These are phyloP conservation scores for Scolopax bukidnonensis DNA, from an alignment of 2,797 vertebrate genomes.

Conservation along the genomic window DNA sequence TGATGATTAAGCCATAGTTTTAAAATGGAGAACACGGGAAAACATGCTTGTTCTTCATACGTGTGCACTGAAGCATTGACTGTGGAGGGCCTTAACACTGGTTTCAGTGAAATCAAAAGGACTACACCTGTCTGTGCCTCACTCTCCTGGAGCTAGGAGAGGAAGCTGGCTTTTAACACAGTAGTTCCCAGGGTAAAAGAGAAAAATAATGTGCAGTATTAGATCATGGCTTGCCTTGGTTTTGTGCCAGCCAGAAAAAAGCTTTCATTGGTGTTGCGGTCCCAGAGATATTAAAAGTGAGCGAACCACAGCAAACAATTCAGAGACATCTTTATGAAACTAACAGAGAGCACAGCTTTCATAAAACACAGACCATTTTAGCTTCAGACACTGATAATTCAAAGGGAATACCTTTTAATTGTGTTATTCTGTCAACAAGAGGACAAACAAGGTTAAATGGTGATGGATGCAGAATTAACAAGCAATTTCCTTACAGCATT, in stretches of 20 bases:
- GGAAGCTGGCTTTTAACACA: slow-evolving; percentile 44
- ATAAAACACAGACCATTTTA: slow-evolving; percentile 23
- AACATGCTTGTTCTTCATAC: background rate
- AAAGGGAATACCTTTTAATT: slow-evolving; percentile 17
- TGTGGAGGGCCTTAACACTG: background rate
- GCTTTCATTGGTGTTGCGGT: slow-evolving; percentile 33
- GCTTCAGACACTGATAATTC: slow-evolving; percentile 21
- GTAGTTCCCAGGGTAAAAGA: slow-evolving; percentile 41
- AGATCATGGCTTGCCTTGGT: slow-evolving; percentile 70
- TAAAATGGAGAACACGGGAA: slow-evolving; percentile 19
- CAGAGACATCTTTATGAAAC: slow-evolving; percentile 28
- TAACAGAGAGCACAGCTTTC: slow-evolving; percentile 1
- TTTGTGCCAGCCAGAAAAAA: slow-evolving; percentile 46
- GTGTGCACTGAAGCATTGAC: background rate
- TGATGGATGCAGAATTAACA: slow-evolving; percentile 34
- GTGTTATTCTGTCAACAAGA: background rate
- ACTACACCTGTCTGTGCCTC: background rate
- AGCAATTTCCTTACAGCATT: slow-evolving; percentile 1
- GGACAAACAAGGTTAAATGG: slow-evolving; percentile 7
- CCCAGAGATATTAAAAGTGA: background rate
- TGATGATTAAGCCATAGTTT: slow-evolving; percentile 32
- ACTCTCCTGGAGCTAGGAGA: background rate
- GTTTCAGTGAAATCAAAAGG: background rate
- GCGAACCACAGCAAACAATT: background rate
- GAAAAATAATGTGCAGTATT: slow-evolving; percentile 69